Base-by-base conservation (phyloP, 2,797 vertebrate species). In the Chromis chromis region DNA sequence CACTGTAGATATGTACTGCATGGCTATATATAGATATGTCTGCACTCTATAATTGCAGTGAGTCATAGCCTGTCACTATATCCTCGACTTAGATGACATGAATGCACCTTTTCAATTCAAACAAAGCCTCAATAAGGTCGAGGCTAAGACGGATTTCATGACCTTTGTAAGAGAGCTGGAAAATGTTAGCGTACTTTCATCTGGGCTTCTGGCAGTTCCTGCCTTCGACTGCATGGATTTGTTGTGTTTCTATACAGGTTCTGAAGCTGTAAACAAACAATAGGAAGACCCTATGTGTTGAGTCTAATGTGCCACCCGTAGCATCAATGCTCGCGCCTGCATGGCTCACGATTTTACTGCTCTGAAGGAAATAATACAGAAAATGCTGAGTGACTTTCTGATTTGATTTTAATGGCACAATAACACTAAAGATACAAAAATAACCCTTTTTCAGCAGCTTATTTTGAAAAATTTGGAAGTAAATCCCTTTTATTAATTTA, bases 41-140 rank as follows among this genome's bases (percentile, higher is more conserved):
- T 69, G 40, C 27, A 44, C 57, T 44, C 33, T 19, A 50, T 62
- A 69, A 79, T 48, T 33, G 24, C 68, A 19, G 62, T 70, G 81
- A 86, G 42, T 78, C 70, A 83, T 19, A 62, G 24, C 63, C 50
- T 67, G 63, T 27, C 78, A 77, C 70, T 64, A 64, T 74, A 50
- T 70, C 53, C 53, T 74, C 72, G 70, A 75, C 56, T 39, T 52
- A 33, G 46, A 75, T 81, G 73, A 76, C 42, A 81, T 76, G 65
- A 84, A 28, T 52, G 76, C 36, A 67, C 68, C 58, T 60, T 67
- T 80, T 76, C 46, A 59, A 19, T 46, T 69, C 74, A 40, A 82
- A 79, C 57, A 82, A 56, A 70, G 50, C 36, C 39, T 56, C 64
- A 31, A 28, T 16, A 7, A 70, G 40, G 27, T 39, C 31, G 49